Conservation (phyloP, 2,797 vertebrate species). For the Calcarius lapponicus region DNA sequence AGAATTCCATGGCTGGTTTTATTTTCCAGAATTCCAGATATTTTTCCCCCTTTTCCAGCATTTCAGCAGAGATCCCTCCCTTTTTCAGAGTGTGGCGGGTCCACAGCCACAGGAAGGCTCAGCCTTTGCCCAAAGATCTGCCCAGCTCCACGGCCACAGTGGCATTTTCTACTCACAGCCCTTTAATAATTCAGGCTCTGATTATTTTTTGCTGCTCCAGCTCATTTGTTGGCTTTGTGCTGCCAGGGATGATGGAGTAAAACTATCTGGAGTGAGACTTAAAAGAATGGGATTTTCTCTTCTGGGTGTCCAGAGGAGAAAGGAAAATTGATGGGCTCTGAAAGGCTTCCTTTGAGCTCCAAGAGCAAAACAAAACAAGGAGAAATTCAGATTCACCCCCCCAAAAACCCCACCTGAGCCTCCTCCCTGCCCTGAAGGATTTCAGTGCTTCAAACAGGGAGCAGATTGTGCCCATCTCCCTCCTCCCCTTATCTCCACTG, state of each 20-base stretch:
- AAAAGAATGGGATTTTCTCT: neutral
- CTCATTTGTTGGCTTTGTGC: neutral
- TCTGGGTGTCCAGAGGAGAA: neutral
- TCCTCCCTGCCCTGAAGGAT: neutral
- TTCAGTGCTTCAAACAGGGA: neutral
- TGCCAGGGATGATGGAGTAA: neutral
- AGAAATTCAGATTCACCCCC: neutral
- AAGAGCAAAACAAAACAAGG: neutral
- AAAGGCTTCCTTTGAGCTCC: neutral
- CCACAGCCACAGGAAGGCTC: neutral
- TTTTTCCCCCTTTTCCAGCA: neutral
- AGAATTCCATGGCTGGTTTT: neutral
- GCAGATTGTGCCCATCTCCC: neutral
- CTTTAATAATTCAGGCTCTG: neutral
- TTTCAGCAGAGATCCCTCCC: neutral
- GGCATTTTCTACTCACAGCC: neutral
- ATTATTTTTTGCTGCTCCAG: neutral
- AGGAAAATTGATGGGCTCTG: neutral
- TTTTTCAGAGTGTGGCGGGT: neutral
- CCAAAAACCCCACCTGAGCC: neutral
- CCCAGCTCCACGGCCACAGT: neutral
- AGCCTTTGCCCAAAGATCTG: neutral
- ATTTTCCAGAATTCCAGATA: neutral
- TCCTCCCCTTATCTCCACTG: neutral
- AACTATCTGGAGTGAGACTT: neutral